Percentiles rank a stretch among this genome's conserved stretches.
Evolutionary conservation across 2,113 vertebrate genomes (phyloP).

Genomic region (Grammomys surdaster): DNA sequence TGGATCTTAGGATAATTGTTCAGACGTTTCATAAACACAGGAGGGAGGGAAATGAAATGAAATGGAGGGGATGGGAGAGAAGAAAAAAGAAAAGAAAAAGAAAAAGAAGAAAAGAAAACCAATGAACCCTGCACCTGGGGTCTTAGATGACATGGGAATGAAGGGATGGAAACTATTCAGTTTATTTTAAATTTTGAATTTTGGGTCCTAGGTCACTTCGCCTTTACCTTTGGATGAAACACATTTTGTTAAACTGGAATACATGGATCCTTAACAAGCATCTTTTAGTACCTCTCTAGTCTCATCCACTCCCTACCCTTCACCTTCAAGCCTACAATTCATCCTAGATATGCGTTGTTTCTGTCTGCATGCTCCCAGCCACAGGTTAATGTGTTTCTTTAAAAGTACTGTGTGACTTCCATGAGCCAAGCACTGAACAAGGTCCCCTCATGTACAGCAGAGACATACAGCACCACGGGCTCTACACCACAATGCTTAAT

Average conservation of each 20-base stretch:
- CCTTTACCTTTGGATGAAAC: neutral
- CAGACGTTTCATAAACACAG: neutral
- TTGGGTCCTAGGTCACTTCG: neutral
- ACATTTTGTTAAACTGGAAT: neutral
- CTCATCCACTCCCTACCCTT: neutral
- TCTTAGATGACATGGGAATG: neutral
- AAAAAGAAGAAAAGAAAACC: neutral
- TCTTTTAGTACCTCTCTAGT: neutral
- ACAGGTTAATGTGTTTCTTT: neutral
- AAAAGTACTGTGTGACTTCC: neutral
- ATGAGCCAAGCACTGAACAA: neutral
- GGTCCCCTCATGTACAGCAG: neutral
- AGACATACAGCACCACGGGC: neutral
- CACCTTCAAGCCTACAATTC: neutral
- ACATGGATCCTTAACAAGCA: neutral
- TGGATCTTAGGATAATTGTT: neutral
- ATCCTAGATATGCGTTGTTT: neutral
- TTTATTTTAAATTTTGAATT: neutral
- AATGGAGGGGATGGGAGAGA: fast-evolving
- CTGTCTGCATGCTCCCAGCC: neutral
- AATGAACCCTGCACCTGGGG: neutral
- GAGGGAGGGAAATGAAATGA: neutral
- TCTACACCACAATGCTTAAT: neutral
- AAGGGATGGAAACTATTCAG: too few relatives aligned
- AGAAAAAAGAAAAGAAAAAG: neutral